Base-by-base conservation (phyloP, 2,113 vertebrate species). In the Periophthalmus modestus region DNA sequence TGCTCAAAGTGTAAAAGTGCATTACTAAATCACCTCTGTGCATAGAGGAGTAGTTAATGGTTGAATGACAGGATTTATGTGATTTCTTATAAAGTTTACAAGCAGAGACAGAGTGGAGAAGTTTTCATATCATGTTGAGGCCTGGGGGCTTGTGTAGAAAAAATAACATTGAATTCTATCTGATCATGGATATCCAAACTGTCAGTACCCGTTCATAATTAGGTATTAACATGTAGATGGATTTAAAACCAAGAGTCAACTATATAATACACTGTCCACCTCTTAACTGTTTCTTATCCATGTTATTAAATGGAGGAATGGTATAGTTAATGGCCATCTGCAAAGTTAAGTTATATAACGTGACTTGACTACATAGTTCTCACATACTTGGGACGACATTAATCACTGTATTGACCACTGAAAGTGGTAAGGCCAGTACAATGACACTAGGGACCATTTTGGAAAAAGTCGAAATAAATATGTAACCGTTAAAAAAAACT, bases 51-150 rank as follows among this genome's bases (percentile, higher is more conserved):
- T 10, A 23, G 62, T 72, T 34, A 36, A 61, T n/a, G 67, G 55
- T 33, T 48, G 39, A 79, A 69, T 75, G 72, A 71, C 43, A 70
- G 62, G 77, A 90, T 91, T 89, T 91, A 89, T 84, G 77, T 66
- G 66, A 69, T 59, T 16, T 23, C 48, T 69, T 63, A 76, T 81
- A 87, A 87, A 84, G 28, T 89, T 92, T 85, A 91, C 21, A 33
- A 91, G 80, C 50, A 28, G 70, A 86, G 72, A 72, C 78, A 71
- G 43, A 52, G 79, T 54, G 69, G 73, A 71, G 76, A 39, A 54
- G 69, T 83, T 79, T 82, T 81, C 65, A 78, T 48, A 73, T 86
- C 59, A 62, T 63, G 69, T 55, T n/a, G 54, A 7, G 21, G 75
- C 13, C 12, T 59, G 61, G 33, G 54, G 70, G 54, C 50, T 18